Base-by-base conservation (phyloP, 2,113 vertebrate genomes). In the Atrichornis clamosus region DNA sequence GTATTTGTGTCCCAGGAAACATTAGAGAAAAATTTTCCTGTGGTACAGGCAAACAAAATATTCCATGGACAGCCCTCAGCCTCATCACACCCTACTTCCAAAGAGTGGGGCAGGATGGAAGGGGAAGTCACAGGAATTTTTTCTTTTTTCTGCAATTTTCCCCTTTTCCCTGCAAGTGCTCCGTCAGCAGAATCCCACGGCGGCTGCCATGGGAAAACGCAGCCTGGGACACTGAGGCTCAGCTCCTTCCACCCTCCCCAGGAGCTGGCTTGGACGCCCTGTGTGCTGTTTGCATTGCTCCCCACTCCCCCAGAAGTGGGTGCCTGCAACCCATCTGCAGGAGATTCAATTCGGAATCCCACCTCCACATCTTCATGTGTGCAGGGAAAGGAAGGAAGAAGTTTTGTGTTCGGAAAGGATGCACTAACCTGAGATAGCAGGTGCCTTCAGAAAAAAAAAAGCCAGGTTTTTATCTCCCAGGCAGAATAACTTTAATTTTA, bases 121-220 rank as follows among this genome's bases (percentile, higher is more conserved):
- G 26, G 56, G 52, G 65, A 87, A 93, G 18, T 18, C 27, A 27
- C 35, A 55, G 50, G 15, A 37, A 59, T 14, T 10, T 4, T 27
- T 53, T 65, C n/a, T n/a, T 62, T 52, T 63, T 27, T 4, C 53
- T 53, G 39, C 5, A 8, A 4, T 83, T 68, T 76, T n/a, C 63
- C 63, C 85, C 14, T 89, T 55, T 46, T 69, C 26, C 26, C 39
- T 26, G 12, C 19, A 53, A 64, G 47, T 2, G 1, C 24, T 44
- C 18, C 0, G 0, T 22, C 50, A 52, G 50, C 6, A 1, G 6
- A 28, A 21, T 59, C 32, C 62, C 62, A 42, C 0, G 0, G 0
- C 9, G 1, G 32, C 41, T 24, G 4, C 64, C 39, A 3, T 0
- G 14, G 83, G 67, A 68, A 78, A 68, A 17, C 27, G 35, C 68